Evolutionary conservation across 2,888 invertebrate species (phyloP), one percentile per base, ranked within the genome.

Genomic region (Sabellastarte sp.): DNA sequence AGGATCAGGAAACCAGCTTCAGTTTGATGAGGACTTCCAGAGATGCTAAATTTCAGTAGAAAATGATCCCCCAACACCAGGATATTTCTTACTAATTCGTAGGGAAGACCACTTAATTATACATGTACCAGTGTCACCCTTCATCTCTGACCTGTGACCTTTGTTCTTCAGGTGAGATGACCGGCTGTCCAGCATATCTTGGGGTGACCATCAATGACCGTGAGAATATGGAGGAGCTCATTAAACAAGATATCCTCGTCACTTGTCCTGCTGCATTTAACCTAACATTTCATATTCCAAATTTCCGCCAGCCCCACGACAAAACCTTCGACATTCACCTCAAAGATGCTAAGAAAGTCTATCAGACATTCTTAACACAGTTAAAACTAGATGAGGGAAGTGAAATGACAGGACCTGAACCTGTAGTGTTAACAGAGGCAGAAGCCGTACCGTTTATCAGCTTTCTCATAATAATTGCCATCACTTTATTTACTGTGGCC

Each of bases 101-200:
- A n/a, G n/a, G n/a, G n/a, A n/a, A n/a, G n/a, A n/a, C n/a, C n/a
- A n/a, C n/a, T n/a, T n/a, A n/a, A n/a, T n/a, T n/a, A n/a, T n/a
- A n/a, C n/a, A n/a, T n/a, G n/a, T n/a, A n/a, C n/a, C n/a, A n/a
- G n/a, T n/a, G n/a, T n/a, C n/a, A n/a, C n/a, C n/a, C n/a, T n/a
- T n/a, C n/a, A n/a, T n/a, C n/a, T n/a, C n/a, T n/a, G n/a, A n/a
- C n/a, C n/a, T n/a, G n/a, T n/a, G n/a, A n/a, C n/a, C n/a, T n/a
- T n/a, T n/a, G n/a, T n/a, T n/a, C n/a, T 59, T 2, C 63, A 73
- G 73, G 73, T 58, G 67, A 69, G n/a, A 69, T 80, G 61, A 68
- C 69, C 32, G 66, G 65, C 20, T 80, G 80, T 60, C 82, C 82
- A 0, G 77, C 75, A 30, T 76, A 78, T 57, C 65, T 81, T 31